Evolutionary conservation across 2,113 vertebrate genomes (phyloP), one percentile per base, ranked within the genome.

Genomic region (Bucco capensis): DNA sequence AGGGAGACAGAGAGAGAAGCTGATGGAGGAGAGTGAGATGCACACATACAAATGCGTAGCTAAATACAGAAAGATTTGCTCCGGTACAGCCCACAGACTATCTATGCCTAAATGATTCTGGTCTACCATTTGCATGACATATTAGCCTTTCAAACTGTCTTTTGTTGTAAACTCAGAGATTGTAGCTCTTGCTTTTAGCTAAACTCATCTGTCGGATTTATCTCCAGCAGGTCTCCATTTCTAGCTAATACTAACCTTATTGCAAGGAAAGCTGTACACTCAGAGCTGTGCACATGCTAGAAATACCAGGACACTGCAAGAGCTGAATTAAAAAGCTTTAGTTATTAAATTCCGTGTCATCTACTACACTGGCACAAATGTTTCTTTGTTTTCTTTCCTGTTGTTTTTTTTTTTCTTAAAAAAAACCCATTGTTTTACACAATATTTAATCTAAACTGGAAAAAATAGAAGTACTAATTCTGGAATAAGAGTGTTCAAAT

Each of bases 81-180:
- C 88, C 86, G 84, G 33, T 30, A 81, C 86, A 94, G 78, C 95
- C 51, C 83, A 92, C 94, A 88, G 83, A 90, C 89, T 79, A 86
- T 88, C 81, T 69, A 40, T 42, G 27, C 74, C 15, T 86, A 80
- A 86, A 83, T 37, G 54, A 78, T 72, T 91, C 60, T 92, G 88
- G 82, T 92, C 87, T 85, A 93, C 84, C 67, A 89, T 95, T 94
- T 95, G 90, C 85, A 93, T 83, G 78, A 95, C 74, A 37, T 91
- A 83, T 96, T 97, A 93, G 83, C 89, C 84, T 90, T 94, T 96
- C 88, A 94, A 93, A 90, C 72, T 92, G 86, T 85, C 50, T 94
- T 87, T 83, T n/a, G 67, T 83, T 88, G 64, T 91, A 83, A 95
- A 89, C 83, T 74, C 69, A 74, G 83, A 76, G 87, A 88, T 76